Evolutionary conservation across 2,888 invertebrate species (phyloP), one percentile per base, ranked within the genome.

Genomic region (Zaprionus lineosus): DNA sequence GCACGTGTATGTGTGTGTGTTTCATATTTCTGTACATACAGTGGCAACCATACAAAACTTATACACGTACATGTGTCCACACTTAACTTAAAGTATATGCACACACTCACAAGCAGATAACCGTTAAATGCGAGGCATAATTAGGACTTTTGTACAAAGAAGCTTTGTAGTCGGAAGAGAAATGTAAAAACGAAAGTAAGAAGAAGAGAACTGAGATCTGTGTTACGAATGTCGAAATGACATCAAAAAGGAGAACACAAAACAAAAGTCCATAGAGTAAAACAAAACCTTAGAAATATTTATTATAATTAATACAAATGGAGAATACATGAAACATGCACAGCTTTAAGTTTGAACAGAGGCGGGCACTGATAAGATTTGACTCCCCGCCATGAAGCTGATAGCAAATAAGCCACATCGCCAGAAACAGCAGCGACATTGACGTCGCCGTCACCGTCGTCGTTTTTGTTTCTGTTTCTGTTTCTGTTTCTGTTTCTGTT

Each of bases 11-110:
- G 31, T 28, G 56, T 55, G 41, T 55, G 44, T 62, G 62, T 53
- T 62, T 62, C n/a, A n/a, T n/a, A n/a, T n/a, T n/a, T n/a, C n/a
- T 62, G 41, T 43, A 47, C 37, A 62, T 60, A 43, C n/a, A n/a
- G n/a, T n/a, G n/a, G n/a, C n/a, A n/a, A n/a, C n/a, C n/a, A n/a
- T n/a, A n/a, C n/a, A n/a, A n/a, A n/a, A n/a, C n/a, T n/a, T n/a
- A n/a, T n/a, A n/a, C n/a, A n/a, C n/a, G n/a, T n/a, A n/a, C n/a
- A n/a, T n/a, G n/a, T n/a, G n/a, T n/a, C n/a, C n/a, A n/a, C n/a
- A n/a, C n/a, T n/a, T n/a, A n/a, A n/a, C n/a, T n/a, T n/a, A n/a
- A n/a, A n/a, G n/a, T n/a, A n/a, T n/a, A n/a, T n/a, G n/a, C n/a
- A n/a, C n/a, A n/a, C n/a, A n/a, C n/a, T n/a, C n/a, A n/a, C n/a